Base-by-base conservation (phyloP, 2,113 vertebrate species). In the Chroicocephalus ridibundus region DNA sequence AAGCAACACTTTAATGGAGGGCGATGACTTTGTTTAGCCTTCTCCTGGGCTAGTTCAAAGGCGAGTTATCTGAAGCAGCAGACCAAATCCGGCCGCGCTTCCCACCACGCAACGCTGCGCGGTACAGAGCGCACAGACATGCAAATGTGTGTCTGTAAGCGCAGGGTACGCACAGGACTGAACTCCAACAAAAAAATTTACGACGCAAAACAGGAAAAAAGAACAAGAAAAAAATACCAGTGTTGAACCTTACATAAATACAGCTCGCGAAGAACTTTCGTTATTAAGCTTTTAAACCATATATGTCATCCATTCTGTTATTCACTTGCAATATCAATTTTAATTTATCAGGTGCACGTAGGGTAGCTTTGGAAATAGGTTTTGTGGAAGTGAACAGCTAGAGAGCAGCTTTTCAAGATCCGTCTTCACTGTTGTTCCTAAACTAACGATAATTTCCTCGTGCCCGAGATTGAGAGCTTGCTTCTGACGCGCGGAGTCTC, bases 1-100 rank as follows among this genome's bases (percentile, higher is more conserved):
- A 82, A 87, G 62, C 66, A 58, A 20, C 70, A 76, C 72, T 92
- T 90, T 25, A 94, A 32, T 9, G 34, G 74, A 90, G 36, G 76
- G 38, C 71, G 47, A 87, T 80, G 95, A 77, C 85, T 94, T 94
- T 74, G 91, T 90, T 94, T 74, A 78, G 82, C 62, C 32, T 74
- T 52, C 65, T 83, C 72, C 82, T 60, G 5, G 14, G 78, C 38
- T 72, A 31, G 58, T 88, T 96, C 95, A 90, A 95, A 96, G 84
- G 78, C 62, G 1, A 85, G 83, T 74, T 91, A 84, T 80, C 64
- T 68, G 94, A 90, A 68, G 17, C 54, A 88, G 54, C 66, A 93
- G 91, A 91, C 26, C 70, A 75, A 78, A 55, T 15, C 87, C 70
- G 75, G 93, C 90, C 1, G 17, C 5, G 2, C 58, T 79, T 64